Base-by-base conservation (phyloP, 2,113 vertebrate genomes). In the Phylloscopus trochilus region DNA sequence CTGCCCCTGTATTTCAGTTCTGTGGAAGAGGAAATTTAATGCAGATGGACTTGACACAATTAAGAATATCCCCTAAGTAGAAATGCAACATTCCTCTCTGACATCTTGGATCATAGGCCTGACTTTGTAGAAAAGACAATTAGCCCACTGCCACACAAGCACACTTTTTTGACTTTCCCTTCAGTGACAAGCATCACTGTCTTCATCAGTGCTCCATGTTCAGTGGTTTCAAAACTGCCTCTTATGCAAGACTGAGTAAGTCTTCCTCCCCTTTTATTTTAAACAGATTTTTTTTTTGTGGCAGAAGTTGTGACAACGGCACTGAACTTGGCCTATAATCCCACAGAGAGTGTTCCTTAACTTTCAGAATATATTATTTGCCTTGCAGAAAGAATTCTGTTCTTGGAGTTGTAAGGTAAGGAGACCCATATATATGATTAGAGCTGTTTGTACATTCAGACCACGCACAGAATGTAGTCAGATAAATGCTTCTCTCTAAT, bases 401-500 rank as follows among this genome's bases (percentile, higher is more conserved):
- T 80, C 51, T 80, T 80, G 52, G 73, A 76, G 51, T 35, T 91
- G 75, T 66, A 95, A 91, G 87, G 78, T 75, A 63, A n/a, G 75
- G 30, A 90, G 10, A 72, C 13, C 37, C 72, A 90, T 66, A 82
- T 73, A 59, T 5, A 23, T 18, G 37, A 90, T 58, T 51, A 52
- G 44, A 41, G 59, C 49, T 89, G 46, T 73, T 46, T 95, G 90
- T 83, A 84, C 39, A 92, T 83, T 94, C 74, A 88, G 82, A 96
- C 33, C 39, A 66, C 23, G 43, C 76, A 76, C 37, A 58, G 18
- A 64, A 76, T 70, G 66, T 30, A 90, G 87, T 63, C 74, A 56
- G 83, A 90, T 77, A 16, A 90, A 82, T 66, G 20, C 78, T 91
- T 58, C 66, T 59, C 91, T 51, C 64, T n/a, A 90, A 89, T 44